A percentile compares a stretch with the other conserved stretches of the same genome.
phyloP scores from a whole-genome alignment of 1,140 invertebrate genomes.

The Hylaeus anthracinus region DNA sequence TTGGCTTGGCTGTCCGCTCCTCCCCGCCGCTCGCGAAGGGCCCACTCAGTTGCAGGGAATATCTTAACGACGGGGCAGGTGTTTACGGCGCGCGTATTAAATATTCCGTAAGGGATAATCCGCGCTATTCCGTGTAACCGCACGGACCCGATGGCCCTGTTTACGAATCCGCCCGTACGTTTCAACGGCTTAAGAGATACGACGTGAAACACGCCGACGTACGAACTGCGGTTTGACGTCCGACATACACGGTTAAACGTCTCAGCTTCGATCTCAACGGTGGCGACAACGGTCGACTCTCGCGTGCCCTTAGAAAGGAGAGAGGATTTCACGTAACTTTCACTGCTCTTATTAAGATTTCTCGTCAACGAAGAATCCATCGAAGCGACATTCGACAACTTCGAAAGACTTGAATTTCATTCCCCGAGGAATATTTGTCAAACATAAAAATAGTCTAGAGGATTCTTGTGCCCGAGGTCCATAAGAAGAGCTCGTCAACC shows the following conservation, averaged over 20 bases:
- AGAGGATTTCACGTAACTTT: too few species aligned
- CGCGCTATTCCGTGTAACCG: background rate
- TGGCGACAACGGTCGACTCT: background rate
- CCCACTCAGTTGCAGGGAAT: background rate
- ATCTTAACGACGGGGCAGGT: slow-evolving; percentile 11
- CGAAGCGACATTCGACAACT: too few species aligned
- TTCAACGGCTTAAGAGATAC: background rate
- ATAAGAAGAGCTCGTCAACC: too few species aligned
- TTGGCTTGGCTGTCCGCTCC: slow-evolving; percentile 14
- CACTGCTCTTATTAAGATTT: too few species aligned
- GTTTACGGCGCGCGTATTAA: background rate
- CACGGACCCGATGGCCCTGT: background rate
- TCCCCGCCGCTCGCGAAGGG: slow-evolving; percentile 5
- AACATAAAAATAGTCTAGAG: too few species aligned
- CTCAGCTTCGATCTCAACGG: slow-evolving; percentile 14
- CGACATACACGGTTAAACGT: slow-evolving; percentile 7
- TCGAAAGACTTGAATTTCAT: too few species aligned
- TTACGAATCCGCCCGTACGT: background rate
- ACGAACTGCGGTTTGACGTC: background rate
- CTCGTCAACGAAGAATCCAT: too few species aligned
- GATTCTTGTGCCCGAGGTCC: too few species aligned
- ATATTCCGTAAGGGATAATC: slow-evolving; percentile 13
- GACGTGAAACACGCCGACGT: background rate
- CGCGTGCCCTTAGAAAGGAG: too few species aligned
- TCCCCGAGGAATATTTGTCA: too few species aligned